Conservation (phyloP, 1,140 invertebrate species). For the Tetramorium simillimum region DNA sequence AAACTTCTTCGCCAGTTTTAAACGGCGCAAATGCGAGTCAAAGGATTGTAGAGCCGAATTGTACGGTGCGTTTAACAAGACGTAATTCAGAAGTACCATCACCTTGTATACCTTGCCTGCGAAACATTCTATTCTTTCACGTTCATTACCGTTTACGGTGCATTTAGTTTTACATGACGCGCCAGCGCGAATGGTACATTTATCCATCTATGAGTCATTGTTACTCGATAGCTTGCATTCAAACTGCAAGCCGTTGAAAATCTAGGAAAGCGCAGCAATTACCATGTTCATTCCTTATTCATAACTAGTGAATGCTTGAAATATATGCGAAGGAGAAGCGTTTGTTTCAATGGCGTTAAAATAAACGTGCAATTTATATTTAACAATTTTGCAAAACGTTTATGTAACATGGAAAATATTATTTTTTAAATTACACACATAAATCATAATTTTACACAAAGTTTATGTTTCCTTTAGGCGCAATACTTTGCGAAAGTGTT, state of each 20-base stretch:
- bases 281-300: background rate
- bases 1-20: slow-evolving; percentile 27
- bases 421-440: background rate
- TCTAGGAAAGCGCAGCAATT: background rate
- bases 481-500: background rate
- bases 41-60: slow-evolving; percentile 28
- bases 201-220: background rate
- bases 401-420: background rate
- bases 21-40: slow-evolving; percentile 12
- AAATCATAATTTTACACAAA: background rate
- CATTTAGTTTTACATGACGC: slow-evolving; percentile 1
- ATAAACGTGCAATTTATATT: background rate
- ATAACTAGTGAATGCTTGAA: background rate
- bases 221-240: slow-evolving; percentile 32
- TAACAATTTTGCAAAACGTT: background rate
- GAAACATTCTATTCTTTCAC: background rate
- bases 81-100: background rate
- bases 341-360: background rate
- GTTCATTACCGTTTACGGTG: slow-evolving; percentile 1
- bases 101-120: background rate
- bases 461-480: background rate
- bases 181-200: background rate
- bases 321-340: background rate
- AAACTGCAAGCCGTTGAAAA: background rate
- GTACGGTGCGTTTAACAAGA: slow-evolving; percentile 35